These are phyloP conservation scores for Pectinophora gossypiella DNA, from an alignment of 1,140 invertebrate species.

Conservation along the genomic window DNA sequence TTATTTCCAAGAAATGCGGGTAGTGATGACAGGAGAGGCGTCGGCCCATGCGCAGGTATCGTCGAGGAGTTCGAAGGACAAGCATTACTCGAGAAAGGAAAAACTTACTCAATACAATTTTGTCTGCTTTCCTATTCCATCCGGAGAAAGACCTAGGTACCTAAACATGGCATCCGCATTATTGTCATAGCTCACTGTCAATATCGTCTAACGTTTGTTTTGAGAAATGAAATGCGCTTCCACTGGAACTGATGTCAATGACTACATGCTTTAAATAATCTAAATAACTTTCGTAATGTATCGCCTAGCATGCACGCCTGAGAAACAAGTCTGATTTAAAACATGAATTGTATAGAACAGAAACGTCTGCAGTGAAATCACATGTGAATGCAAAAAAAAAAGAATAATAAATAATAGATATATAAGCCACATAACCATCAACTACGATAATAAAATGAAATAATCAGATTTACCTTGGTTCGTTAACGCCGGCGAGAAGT, in stretches of 20 bases:
- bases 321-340: slow-evolving; percentile 30
- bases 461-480: slow-evolving; percentile 36
- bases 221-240: slow-evolving; percentile 69
- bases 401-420: slow-evolving; percentile 63
- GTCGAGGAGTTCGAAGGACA: no score
- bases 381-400: slow-evolving; percentile 72
- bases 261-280: slow-evolving; percentile 37
- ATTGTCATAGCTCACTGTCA: no score
- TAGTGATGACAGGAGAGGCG: no score
- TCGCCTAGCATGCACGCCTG: slow-evolving; percentile 43
- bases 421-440: slow-evolving; percentile 70
- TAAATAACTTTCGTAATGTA: slow-evolving; percentile 10
- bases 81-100: no score
- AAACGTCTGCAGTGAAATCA: slow-evolving; percentile 73
- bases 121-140: no score
- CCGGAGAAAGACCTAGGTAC: background rate
- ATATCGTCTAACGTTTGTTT: slow-evolving; percentile 1
- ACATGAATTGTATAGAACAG: slow-evolving; percentile 64
- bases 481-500: slow-evolving; percentile 13
- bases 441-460: slow-evolving; percentile 46
- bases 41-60: no score
- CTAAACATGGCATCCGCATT: no score
- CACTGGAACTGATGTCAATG: slow-evolving; percentile 27
- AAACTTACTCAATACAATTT: background rate
- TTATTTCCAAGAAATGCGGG: no score